Percentiles rank a stretch among this genome's conserved stretches.
phyloP scores from a whole-genome alignment of 92 coral and sea anemone genomes.

The Diadumene lineata region DNA sequence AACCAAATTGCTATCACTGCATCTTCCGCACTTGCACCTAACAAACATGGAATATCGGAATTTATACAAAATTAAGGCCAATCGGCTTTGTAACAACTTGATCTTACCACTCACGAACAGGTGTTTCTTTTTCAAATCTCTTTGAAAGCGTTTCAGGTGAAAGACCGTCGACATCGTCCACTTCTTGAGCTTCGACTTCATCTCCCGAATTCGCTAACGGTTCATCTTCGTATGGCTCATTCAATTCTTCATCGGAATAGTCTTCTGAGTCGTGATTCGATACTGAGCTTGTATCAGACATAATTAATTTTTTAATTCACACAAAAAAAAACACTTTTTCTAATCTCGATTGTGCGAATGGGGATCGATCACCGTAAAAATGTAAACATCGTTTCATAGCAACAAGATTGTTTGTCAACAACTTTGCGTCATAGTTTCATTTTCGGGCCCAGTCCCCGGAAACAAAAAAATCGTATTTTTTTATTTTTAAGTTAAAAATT shows the following conservation, averaged over 20 bases:
- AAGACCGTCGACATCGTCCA: conserved; percentile 26
- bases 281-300: not conserved
- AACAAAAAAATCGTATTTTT: too few species aligned
- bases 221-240: conserved; percentile 31
- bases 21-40: conserved; percentile 60
- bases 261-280: not conserved
- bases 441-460: not conserved
- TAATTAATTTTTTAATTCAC: not conserved
- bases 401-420: not conserved
- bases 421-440: not conserved
- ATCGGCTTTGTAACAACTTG: not conserved
- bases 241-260: not conserved
- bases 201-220: conserved; percentile 20
- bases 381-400: not conserved
- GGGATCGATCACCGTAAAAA: not conserved
- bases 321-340: too few species aligned
- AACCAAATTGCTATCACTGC: conserved; percentile 28
- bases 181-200: conserved; percentile 6
- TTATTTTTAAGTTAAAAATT: too few species aligned
- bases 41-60: not conserved
- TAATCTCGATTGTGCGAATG: too few species aligned
- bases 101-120: conserved; percentile 4
- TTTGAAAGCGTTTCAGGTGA: conserved; percentile 15
- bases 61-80: not conserved
- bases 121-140: conserved; percentile 8